phyloP scores from a whole-genome alignment of 2,797 vertebrate species.

The Acestrorhynchus altus region DNA sequence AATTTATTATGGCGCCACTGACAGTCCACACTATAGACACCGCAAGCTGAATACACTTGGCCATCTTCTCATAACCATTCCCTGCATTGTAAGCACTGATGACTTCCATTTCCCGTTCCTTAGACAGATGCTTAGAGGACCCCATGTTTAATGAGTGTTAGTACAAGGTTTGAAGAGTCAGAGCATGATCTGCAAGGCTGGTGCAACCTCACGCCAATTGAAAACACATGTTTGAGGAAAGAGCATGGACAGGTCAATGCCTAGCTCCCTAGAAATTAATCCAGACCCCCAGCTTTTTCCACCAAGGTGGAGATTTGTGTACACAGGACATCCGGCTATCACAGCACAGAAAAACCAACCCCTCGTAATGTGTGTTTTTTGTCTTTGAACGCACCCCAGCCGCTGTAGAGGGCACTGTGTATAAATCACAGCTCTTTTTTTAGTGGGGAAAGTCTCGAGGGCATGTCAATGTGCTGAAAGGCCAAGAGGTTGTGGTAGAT shows the following conservation, averaged over 20 bases:
- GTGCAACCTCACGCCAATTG: neutral
- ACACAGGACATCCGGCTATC: neutral
- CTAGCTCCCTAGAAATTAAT: neutral
- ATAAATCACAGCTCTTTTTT: neutral
- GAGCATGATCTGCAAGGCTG: neutral
- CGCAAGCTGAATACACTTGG: too few relatives aligned
- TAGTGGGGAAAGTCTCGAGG: conserved; percentile 1
- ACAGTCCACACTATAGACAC: too few relatives aligned
- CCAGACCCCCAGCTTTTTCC: neutral
- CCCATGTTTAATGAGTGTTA: too few relatives aligned
- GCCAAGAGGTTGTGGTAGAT: conserved; percentile 11
- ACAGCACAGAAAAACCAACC: neutral
- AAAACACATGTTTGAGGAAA: neutral
- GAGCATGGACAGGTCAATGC: neutral
- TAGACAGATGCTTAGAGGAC: too few relatives aligned
- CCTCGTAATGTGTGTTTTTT: neutral
- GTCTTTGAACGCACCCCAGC: neutral
- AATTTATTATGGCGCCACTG: too few relatives aligned
- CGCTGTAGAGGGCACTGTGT: neutral
- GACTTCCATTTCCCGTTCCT: too few relatives aligned
- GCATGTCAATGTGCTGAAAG: conserved; percentile 10
- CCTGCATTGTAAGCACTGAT: too few relatives aligned
- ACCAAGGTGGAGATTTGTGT: neutral
- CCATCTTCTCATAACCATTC: too few relatives aligned
- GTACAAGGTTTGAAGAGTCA: too few relatives aligned